These are phyloP conservation scores for Nephrotoma flavescens DNA, from an alignment of 2,888 invertebrate species.

Conservation along the genomic window DNA sequence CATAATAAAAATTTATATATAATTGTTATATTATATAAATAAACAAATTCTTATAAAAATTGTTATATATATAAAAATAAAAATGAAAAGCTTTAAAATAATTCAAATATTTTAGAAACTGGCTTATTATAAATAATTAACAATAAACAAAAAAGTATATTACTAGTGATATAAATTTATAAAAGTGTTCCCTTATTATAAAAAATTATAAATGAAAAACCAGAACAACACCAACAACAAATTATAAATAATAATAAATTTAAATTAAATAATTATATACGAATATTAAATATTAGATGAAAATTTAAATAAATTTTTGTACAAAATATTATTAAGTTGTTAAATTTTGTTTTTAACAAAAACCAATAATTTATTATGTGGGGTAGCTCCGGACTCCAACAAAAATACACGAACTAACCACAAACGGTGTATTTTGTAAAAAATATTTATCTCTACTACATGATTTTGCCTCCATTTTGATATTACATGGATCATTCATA, in stretches of 20 bases:
- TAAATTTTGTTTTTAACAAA: neutral
- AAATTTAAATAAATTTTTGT: neutral
- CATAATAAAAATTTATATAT: neutral
- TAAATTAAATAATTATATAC: neutral
- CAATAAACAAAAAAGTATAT: neutral
- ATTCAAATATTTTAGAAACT: neutral
- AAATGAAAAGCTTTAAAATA: neutral
- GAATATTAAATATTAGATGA: too few relatives aligned
- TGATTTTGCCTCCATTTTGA: too few relatives aligned
- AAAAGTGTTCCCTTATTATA: neutral
- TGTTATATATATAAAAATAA: neutral
- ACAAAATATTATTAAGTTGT: neutral
- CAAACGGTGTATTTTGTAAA: too few relatives aligned
- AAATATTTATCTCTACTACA: too few relatives aligned
- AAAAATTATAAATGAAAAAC: neutral
- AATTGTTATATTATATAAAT: neutral
- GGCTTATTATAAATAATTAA: neutral
- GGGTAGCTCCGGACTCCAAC: neutral
- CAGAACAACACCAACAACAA: neutral
- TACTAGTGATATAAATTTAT: neutral
- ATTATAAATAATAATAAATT: neutral
- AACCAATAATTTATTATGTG: neutral
- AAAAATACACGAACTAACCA: neutral
- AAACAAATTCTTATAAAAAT: neutral
- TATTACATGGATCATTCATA: too few relatives aligned